Base-by-base conservation (phyloP, 2,797 vertebrate genomes). In the Urophycis tenuis region DNA sequence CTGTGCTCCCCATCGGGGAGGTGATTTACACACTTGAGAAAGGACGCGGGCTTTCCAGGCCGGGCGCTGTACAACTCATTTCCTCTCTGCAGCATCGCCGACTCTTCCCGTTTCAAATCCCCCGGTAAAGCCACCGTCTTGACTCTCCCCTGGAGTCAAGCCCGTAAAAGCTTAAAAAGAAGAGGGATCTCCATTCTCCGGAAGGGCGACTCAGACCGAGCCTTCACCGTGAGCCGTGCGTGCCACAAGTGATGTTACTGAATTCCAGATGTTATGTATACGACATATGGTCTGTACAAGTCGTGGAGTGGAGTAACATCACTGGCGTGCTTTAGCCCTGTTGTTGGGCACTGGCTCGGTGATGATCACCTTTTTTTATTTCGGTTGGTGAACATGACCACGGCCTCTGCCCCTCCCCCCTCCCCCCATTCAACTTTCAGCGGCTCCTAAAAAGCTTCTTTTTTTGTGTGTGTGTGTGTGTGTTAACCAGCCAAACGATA, bases 401-500 rank as follows among this genome's bases (percentile, higher is more conserved):
- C 15, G 74, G 77, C 72, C 33, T 22, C 33, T 72, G 77, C 78
- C 77, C n/a, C n/a, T n/a, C n/a, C n/a, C n/a, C n/a, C n/a, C n/a
- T n/a, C n/a, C n/a, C n/a, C n/a, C n/a, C n/a, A 89, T 92, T 88
- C 86, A 89, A 87, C 81, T 86, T 90, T 90, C 84, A 88, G 78
- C 76, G 81, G 74, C 79, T 85, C 60, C 84, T 83, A 84, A 85
- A 87, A 80, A 86, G 81, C 87, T 84, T 87, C 85, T 88, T 84
- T 83, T 84, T 89, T 86, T 86, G 87, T n/a, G n/a, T n/a, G n/a
- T n/a, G n/a, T n/a, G n/a, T n/a, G n/a, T n/a, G n/a, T n/a, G n/a
- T 84, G 83, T 84, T 79, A 82, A 81, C 81, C 85, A 87, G 79
- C 85, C 87, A 73, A 82, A 86, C 79, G 67, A 81, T 77, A 41